Evolutionary conservation across 2,888 invertebrate species (phyloP).

Genomic region (Hypselothyrea guttata): DNA sequence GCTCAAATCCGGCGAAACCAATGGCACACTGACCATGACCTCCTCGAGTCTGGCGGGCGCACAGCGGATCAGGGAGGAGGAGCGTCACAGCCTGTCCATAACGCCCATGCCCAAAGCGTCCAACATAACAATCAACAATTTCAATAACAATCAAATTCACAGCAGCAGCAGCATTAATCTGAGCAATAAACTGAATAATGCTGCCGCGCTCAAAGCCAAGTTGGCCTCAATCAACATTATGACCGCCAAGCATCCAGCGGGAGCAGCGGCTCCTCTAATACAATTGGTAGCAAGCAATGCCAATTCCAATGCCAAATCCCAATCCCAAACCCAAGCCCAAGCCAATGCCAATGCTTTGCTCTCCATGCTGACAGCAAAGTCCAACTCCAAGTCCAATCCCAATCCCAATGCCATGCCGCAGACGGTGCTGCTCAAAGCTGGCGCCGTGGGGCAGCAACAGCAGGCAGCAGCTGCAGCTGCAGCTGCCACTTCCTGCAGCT

Average conservation of each 20-base stretch:
- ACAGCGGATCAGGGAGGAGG: slow-evolving; percentile 17
- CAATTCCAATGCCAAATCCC: slow-evolving; percentile 8
- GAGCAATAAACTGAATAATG: slow-evolving; percentile 20
- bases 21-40: slow-evolving; percentile 8
- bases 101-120: slow-evolving; percentile 41
- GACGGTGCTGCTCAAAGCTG: slow-evolving; percentile 26
- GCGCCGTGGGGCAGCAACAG: not conserved
- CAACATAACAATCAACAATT: slow-evolving; percentile 27
- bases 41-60: not conserved
- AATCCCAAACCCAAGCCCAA: too few relatives aligned
- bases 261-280: slow-evolving; percentile 29
- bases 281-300: slow-evolving; percentile 38
- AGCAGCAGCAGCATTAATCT: slow-evolving; percentile 22
- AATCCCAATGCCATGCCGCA: slow-evolving; percentile 8
- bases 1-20: slow-evolving; percentile 10
- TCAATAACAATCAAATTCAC: slow-evolving; percentile 19
- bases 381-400: slow-evolving; percentile 11
- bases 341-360: slow-evolving; percentile 32
- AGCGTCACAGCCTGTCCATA: slow-evolving; percentile 49
- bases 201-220: slow-evolving; percentile 33
- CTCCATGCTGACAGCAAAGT: slow-evolving; percentile 35
- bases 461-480: slow-evolving; percentile 13
- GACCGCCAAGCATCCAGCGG: slow-evolving; percentile 15
- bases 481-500: too few relatives aligned
- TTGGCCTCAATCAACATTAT: slow-evolving; percentile 37